Evolutionary conservation across 2,113 vertebrate genomes (phyloP).

Genomic region (Hiodon tergisus): DNA sequence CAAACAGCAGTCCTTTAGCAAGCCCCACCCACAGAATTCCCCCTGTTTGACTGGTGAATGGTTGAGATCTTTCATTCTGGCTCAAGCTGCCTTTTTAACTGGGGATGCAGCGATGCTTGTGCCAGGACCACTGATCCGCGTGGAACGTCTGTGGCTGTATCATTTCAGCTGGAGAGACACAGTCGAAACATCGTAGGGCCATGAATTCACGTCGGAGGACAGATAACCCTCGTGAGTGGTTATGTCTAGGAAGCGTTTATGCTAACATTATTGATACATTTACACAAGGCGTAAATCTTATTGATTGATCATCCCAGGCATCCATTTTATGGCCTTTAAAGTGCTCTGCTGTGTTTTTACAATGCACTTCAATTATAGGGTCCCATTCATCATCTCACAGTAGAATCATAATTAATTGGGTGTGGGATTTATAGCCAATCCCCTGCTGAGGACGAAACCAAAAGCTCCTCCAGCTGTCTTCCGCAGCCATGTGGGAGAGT

Average conservation of each 20-base stretch:
- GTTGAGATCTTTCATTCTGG: too few relatives aligned
- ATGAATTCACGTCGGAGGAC: constrained; percentile 35
- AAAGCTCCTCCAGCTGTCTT: constrained; percentile 45
- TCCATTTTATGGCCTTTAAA: constrained; percentile 65
- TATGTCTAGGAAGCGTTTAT: constrained; percentile 56
- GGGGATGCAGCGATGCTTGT: too few relatives aligned
- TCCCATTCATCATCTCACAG: constrained; percentile 66
- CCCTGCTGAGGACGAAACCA: constrained; percentile 55
- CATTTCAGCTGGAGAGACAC: constrained; percentile 49
- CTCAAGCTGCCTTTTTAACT: too few relatives aligned
- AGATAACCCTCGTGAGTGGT: constrained; percentile 60
- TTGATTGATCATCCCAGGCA: constrained; percentile 67
- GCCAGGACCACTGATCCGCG: too few relatives aligned
- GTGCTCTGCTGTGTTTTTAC: constrained; percentile 64
- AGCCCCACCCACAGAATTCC: too few relatives aligned
- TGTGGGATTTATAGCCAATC: constrained; percentile 56
- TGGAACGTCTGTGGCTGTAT: constrained; percentile 23
- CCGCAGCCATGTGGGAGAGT: constrained; percentile 36
- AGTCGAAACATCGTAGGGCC: constrained; percentile 8
- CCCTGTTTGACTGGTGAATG: too few relatives aligned
- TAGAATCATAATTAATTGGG: constrained; percentile 68
- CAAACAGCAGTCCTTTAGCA: too few relatives aligned
- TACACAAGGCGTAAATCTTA: constrained; percentile 52
- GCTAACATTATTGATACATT: constrained; percentile 58
- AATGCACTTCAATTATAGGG: constrained; percentile 68